Conservation (phyloP, 1,140 invertebrate species). For the Oncopeltus fasciatus region DNA sequence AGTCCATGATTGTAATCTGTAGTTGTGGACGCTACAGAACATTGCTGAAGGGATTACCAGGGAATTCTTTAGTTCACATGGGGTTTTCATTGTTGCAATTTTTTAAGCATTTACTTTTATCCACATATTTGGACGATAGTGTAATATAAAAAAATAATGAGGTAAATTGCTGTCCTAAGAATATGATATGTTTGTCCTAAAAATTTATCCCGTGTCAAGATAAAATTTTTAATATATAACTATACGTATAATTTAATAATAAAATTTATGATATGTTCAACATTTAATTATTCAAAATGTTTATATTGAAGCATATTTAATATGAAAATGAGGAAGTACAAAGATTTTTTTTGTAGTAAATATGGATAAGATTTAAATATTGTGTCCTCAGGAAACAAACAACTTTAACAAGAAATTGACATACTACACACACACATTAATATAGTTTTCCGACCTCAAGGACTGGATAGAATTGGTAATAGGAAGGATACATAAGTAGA, state of each 20-base stretch:
- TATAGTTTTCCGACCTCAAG: neutral
- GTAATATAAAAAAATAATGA: neutral
- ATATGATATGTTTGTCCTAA: slow-evolving; percentile 1
- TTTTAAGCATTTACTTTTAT: neutral
- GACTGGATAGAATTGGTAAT: neutral
- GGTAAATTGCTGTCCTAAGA: neutral
- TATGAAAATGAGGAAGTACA: neutral
- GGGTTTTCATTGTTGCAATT: neutral
- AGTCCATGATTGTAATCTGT: slow-evolving; percentile 1
- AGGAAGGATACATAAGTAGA: neutral
- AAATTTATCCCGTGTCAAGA: neutral
- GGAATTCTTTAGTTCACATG: neutral
- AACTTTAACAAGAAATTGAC: neutral
- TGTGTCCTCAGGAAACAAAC: too few relatives aligned
- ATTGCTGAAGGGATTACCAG: slow-evolving; percentile 2
- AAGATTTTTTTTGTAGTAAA: too few relatives aligned
- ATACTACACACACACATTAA: neutral
- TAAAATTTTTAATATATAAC: too few relatives aligned
- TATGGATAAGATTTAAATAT: too few relatives aligned
- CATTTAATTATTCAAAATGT: slow-evolving; percentile 2
- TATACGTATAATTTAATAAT: slow-evolving; percentile 1
- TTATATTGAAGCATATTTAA: neutral
- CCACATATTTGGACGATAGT: neutral
- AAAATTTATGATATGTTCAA: slow-evolving; percentile 10
- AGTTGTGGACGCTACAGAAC: slow-evolving; percentile 4